phyloP scores from a whole-genome alignment of 2,797 vertebrate species.

The Pangasius mekongensis region DNA sequence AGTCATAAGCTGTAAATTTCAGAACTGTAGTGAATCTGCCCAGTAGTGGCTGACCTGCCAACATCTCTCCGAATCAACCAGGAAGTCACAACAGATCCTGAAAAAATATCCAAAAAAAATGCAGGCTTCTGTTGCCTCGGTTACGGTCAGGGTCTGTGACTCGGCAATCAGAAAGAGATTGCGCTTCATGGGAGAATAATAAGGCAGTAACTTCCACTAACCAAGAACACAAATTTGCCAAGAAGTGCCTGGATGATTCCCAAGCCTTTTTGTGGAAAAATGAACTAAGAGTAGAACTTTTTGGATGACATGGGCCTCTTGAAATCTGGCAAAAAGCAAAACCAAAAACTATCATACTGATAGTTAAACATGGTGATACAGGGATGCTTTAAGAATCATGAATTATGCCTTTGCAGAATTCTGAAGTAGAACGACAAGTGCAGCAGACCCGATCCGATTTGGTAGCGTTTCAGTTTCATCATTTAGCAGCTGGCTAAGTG shows the following conservation, averaged over 20 bases:
- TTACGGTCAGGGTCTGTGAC: slow-evolving; percentile 9
- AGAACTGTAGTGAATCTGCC: slow-evolving; percentile 29
- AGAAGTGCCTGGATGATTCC: not conserved
- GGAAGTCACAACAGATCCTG: not conserved
- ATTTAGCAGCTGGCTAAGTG: not conserved
- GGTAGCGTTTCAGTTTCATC: not conserved
- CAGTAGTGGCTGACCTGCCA: slow-evolving; percentile 17
- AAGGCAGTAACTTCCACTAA: not conserved
- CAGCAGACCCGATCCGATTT: not conserved
- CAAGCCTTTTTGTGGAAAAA: not conserved
- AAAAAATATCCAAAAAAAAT: not conserved
- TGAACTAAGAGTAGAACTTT: not conserved
- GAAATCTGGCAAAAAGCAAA: not conserved
- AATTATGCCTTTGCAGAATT: not conserved
- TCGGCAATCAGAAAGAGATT: slow-evolving; percentile 16
- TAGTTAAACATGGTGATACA: not conserved
- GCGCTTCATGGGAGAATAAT: slow-evolving; percentile 18
- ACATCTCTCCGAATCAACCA: slow-evolving; percentile 12
- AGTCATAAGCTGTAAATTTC: slow-evolving; percentile 4
- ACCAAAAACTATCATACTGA: too few relatives aligned
- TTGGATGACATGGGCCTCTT: not conserved
- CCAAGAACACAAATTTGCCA: not conserved
- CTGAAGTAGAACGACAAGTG: not conserved
- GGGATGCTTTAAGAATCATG: not conserved
- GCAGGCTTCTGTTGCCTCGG: slow-evolving; percentile 1